These are phyloP conservation scores for Ivindomyrus marchei DNA, from an alignment of 2,113 vertebrate genomes.

Conservation along the genomic window DNA sequence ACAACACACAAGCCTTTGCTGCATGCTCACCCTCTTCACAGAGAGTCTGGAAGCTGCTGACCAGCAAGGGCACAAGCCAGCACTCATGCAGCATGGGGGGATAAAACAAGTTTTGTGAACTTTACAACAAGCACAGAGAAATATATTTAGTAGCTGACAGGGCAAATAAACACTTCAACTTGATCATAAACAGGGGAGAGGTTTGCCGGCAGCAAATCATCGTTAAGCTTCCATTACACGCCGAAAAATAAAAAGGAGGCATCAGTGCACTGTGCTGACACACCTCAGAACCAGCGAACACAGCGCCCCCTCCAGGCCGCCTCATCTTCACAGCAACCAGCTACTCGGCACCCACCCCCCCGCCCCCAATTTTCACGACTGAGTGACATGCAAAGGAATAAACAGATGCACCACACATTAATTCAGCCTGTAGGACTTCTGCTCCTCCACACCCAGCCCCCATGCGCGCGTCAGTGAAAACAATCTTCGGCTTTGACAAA, in stretches of 20 bases:
- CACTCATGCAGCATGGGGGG: background rate
- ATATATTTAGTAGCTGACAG: background rate
- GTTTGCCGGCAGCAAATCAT: background rate
- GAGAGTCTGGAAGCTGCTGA: background rate
- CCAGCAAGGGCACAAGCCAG: background rate
- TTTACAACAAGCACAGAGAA: background rate
- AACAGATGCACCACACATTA: background rate
- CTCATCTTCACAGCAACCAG: background rate
- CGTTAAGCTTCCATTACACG: background rate
- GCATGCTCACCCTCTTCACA: background rate
- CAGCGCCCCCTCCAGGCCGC: background rate
- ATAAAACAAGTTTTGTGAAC: background rate
- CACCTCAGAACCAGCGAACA: background rate
- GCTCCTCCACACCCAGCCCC: background rate
- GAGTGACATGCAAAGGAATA: background rate
- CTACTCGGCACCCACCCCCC: background rate
- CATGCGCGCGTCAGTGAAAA: conserved; percentile 1
- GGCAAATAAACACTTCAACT: background rate
- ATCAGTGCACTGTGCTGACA: background rate
- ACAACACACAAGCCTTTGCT: background rate
- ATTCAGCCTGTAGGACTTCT: background rate
- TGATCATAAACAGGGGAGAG: background rate
- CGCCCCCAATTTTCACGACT: background rate
- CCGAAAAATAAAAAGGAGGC: background rate
- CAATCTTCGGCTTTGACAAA: conserved; percentile 21